A percentile compares a stretch with the other conserved stretches of the same genome.
Evolutionary conservation across 2,113 vertebrate genomes (phyloP).

Genomic region (Mastomys natalensis): DNA sequence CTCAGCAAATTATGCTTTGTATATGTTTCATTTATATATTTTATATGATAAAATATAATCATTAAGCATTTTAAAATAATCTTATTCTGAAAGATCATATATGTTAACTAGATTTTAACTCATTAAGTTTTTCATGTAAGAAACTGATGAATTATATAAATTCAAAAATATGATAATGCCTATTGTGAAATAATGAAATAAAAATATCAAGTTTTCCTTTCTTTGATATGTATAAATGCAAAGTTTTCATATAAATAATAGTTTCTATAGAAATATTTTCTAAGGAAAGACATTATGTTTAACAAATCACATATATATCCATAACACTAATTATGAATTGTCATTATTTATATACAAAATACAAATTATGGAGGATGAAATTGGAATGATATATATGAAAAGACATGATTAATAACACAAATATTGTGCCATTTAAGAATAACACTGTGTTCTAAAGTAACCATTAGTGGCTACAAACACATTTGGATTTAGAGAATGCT

Average conservation of each 20-base stretch:
- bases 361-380: background rate
- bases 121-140: background rate
- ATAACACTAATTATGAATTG: background rate
- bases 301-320: background rate
- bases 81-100: too few relatives aligned
- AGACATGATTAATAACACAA: background rate
- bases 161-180: background rate
- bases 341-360: background rate
- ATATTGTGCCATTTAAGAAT: too few relatives aligned
- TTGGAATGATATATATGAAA: background rate
- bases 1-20: background rate
- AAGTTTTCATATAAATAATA: background rate
- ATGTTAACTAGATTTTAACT: background rate
- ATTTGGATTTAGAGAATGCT: too few relatives aligned
- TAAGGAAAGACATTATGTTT: background rate
- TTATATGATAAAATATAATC: background rate
- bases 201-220: background rate
- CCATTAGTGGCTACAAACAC: too few relatives aligned
- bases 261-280: too few relatives aligned
- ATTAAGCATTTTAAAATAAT: too few relatives aligned
- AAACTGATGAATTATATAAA: background rate
- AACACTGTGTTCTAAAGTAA: too few relatives aligned
- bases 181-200: background rate
- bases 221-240: background rate
- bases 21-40: background rate